Evolutionary conservation across 1,140 invertebrate species (phyloP).

Genomic region (Capitella teleta): DNA sequence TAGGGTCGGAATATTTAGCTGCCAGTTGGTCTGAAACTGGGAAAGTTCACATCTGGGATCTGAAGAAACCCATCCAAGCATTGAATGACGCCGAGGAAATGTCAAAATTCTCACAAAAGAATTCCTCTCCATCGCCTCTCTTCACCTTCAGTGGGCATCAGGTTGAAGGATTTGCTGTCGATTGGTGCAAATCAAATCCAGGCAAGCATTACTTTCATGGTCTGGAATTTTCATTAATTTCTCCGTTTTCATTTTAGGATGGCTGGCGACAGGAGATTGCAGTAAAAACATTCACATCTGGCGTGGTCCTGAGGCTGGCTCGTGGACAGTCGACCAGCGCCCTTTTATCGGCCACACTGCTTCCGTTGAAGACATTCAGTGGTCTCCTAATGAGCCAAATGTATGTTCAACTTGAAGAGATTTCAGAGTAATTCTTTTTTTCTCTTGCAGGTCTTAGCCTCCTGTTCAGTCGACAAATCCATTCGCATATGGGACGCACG

Average conservation of each 20-base stretch:
- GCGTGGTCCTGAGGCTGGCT: slow-evolving; percentile 60
- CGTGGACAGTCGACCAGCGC: slow-evolving; percentile 80
- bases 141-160: slow-evolving; percentile 83
- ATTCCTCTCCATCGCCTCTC: slow-evolving; percentile 53
- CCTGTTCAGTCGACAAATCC: slow-evolving; percentile 87
- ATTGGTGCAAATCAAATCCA: slow-evolving; percentile 71
- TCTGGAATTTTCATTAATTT: neutral
- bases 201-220: slow-evolving; percentile 46
- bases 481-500: slow-evolving; percentile 60
- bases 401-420: slow-evolving; percentile 40
- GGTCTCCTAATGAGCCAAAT: slow-evolving; percentile 91
- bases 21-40: slow-evolving; percentile 89
- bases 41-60: slow-evolving; percentile 80
- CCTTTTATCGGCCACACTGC: slow-evolving; percentile 74
- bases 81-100: slow-evolving; percentile 57
- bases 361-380: slow-evolving; percentile 96
- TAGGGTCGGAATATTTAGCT: slow-evolving; percentile 49
- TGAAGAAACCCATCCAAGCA: slow-evolving; percentile 64
- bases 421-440: neutral
- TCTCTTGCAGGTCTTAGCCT: slow-evolving; percentile 59
- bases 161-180: slow-evolving; percentile 85
- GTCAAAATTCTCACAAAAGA: slow-evolving; percentile 42
- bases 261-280: slow-evolving; percentile 77
- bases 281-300: slow-evolving; percentile 86
- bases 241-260: slow-evolving; percentile 7